Base-by-base conservation (phyloP, 2,797 vertebrate species). In the Chromis chromis region DNA sequence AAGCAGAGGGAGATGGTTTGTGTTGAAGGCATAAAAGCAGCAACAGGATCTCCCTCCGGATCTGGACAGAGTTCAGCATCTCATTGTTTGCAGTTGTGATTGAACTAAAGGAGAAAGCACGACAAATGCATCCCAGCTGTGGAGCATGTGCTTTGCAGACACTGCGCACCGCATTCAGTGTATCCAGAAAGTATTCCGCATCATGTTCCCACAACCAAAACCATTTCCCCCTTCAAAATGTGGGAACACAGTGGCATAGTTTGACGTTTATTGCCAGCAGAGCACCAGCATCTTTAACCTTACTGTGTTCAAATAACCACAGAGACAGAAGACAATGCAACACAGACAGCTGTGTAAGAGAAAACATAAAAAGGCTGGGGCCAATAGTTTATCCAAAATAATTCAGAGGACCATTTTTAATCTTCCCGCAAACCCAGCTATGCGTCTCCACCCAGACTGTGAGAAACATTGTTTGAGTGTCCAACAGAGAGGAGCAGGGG, bases 401-500 rank as follows among this genome's bases (percentile, higher is more conserved):
- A 78, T 68, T 69, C 39, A 63, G 16, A n/a, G 50, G 69, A 65
- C 74, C 44, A 59, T 67, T 85, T 25, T 76, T 69, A 54, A 75
- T 80, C 57, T 57, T 4, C 17, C 75, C 55, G 2, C 79, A 78
- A 80, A 86, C 52, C 65, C 82, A 79, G 39, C 78, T 67, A 57
- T 64, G 74, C 4, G 13, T 65, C 81, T 75, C 77, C 77, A 65
- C 79, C 82, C 87, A 75, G 56, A 56, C 66, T 70, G 13, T 58
- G 54, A 72, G 61, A 67, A 27, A 59, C 65, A 65, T 44, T 81
- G 58, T 79, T 48, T 65, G 25, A 33, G 53, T 61, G 68, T 65
- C 42, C 28, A 24, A 10, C 44, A 28, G 39, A 21, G 54, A 55
- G 72, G 78, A 74, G 65, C 65, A 62, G 65, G 69, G 42, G 22